Percentiles rank a stretch among this genome's conserved stretches.
These are phyloP conservation scores for Cyclophora punctaria DNA, from an alignment of 2,888 invertebrate species.

Conservation along the genomic window DNA sequence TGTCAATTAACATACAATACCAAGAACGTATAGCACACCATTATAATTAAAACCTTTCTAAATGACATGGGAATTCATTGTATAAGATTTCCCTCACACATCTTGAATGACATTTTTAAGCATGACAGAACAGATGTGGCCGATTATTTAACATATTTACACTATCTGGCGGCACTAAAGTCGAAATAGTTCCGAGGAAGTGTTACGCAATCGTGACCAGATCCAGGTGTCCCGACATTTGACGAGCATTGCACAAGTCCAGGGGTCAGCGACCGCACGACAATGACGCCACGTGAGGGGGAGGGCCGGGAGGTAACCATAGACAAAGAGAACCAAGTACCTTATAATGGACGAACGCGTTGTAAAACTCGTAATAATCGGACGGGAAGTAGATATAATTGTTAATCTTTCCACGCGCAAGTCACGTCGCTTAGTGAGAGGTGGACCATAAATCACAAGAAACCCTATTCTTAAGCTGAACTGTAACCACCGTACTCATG, in stretches of 20 bases:
- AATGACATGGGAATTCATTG: too few relatives aligned
- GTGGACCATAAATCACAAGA: too few relatives aligned
- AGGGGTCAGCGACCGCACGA: conserved; percentile 49
- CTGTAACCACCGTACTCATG: background rate
- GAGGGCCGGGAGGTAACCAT: conserved; percentile 27
- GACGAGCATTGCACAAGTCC: conserved; percentile 40
- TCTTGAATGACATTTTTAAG: too few relatives aligned
- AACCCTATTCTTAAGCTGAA: too few relatives aligned
- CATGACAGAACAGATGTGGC: too few relatives aligned
- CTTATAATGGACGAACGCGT: conserved; percentile 8
- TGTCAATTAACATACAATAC: too few relatives aligned
- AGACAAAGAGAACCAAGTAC: conserved; percentile 33
- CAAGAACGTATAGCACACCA: too few relatives aligned
- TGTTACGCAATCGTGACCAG: conserved; percentile 35
- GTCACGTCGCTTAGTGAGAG: conserved; percentile 5
- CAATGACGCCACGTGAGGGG: conserved; percentile 37
- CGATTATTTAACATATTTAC: too few relatives aligned
- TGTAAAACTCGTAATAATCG: conserved; percentile 3
- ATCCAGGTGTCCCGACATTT: conserved; percentile 47
- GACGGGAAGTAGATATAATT: conserved; percentile 40
- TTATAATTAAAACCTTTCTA: too few relatives aligned
- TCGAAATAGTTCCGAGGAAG: conserved; percentile 23
- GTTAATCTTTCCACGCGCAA: conserved; percentile 33
- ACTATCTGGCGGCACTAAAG: conserved; percentile 6
- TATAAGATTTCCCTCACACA: too few relatives aligned